phyloP scores from a whole-genome alignment of 2,888 invertebrate species.

The Acholoe squamosa region DNA sequence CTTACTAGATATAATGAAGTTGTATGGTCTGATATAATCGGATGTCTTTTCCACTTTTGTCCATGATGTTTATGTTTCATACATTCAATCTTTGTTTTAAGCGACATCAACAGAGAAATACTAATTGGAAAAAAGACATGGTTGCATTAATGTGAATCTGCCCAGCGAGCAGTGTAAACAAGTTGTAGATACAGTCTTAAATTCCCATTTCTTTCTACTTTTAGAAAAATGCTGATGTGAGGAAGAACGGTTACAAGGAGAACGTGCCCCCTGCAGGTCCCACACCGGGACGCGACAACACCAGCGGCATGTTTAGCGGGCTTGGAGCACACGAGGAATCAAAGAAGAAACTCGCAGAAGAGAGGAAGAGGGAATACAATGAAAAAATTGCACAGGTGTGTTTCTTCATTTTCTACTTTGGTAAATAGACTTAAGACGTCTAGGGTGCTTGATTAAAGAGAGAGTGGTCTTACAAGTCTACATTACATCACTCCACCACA shows the following conservation, averaged over 20 bases:
- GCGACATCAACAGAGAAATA: no score
- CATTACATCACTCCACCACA: no score
- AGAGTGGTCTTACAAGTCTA: no score
- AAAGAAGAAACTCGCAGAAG: conserved; percentile 58
- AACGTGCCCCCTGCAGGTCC: conserved; percentile 61
- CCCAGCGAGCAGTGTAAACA: conserved; percentile 5
- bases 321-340: conserved; percentile 58
- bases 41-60: no score
- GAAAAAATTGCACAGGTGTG: conserved; percentile 46
- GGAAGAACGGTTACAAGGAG: conserved; percentile 59
- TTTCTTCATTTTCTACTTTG: not conserved
- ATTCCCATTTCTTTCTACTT: not conserved
- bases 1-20: no score
- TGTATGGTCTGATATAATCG: no score
- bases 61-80: no score
- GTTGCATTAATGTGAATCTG: not conserved
- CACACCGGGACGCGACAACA: not conserved
- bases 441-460: no score
- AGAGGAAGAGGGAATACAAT: conserved; percentile 64
- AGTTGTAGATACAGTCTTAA: not conserved
- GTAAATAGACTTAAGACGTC: no score
- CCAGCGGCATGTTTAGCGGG: conserved; percentile 62
- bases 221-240: conserved; percentile 43
- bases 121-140: not conserved
- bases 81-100: no score